Percentiles rank a stretch among this genome's conserved stretches.
Evolutionary conservation across 2,888 invertebrate species (phyloP).

Genomic region (Temnothorax unifasciatus): DNA sequence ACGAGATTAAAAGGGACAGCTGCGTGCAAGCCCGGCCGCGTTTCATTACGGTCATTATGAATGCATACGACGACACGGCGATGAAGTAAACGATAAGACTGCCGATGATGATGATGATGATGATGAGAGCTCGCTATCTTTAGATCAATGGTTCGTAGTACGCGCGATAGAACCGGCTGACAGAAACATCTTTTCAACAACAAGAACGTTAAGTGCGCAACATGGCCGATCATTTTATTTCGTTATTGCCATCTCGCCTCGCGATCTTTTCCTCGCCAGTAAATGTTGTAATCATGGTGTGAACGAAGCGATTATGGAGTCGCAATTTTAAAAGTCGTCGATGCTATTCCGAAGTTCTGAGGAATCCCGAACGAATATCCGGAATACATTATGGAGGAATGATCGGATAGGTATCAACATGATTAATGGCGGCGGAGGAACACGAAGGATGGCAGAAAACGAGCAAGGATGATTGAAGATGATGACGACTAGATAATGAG

Average conservation of each 20-base stretch:
- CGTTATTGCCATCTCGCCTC: slow-evolving; percentile 13
- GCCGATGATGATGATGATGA: slow-evolving; percentile 48
- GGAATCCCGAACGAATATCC: slow-evolving; percentile 26
- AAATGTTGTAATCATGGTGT: slow-evolving; percentile 42
- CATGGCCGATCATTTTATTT: slow-evolving; percentile 33
- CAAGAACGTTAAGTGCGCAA: slow-evolving; percentile 11
- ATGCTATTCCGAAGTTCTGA: slow-evolving; percentile 6
- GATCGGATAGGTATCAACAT: slow-evolving; percentile 42
- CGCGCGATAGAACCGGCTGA: slow-evolving; percentile 51
- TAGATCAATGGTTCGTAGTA: slow-evolving; percentile 55
- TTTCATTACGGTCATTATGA: slow-evolving; percentile 48
- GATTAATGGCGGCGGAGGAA: slow-evolving; percentile 37
- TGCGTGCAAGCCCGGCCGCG: slow-evolving; percentile 10
- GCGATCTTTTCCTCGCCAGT: slow-evolving; percentile 35
- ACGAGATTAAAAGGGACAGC: slow-evolving; percentile 27
- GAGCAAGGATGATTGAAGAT: slow-evolving; percentile 43
- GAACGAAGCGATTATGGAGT: slow-evolving; percentile 40
- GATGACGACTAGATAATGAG: slow-evolving; percentile 57
- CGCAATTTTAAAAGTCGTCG: slow-evolving; percentile 17
- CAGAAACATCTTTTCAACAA: slow-evolving; percentile 39
- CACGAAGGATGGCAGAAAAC: slow-evolving; percentile 37
- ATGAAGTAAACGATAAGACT: slow-evolving; percentile 54
- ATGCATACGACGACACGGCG: slow-evolving; percentile 42
- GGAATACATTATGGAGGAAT: slow-evolving; percentile 33
- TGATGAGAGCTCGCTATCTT: slow-evolving; percentile 54